A percentile compares a stretch with the other conserved stretches of the same genome.
Conservation (phyloP, 2,797 vertebrate species). For the Anableps anableps region DNA sequence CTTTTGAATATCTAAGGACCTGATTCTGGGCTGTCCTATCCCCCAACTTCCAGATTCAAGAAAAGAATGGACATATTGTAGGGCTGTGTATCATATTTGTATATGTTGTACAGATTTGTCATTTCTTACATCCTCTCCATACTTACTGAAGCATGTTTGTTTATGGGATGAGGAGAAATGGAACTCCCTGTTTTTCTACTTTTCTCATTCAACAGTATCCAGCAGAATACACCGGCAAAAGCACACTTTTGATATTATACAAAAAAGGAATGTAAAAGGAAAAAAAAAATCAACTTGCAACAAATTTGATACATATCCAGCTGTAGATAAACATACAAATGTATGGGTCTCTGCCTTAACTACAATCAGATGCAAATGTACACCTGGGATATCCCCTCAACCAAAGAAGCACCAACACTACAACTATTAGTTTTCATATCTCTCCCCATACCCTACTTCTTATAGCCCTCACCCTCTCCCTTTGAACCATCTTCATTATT, state of each 20-base stretch:
- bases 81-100: slow-evolving; percentile 82
- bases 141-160: slow-evolving; percentile 81
- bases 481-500: slow-evolving; percentile 55
- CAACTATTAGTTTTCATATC: slow-evolving; percentile 77
- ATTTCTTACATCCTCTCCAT: slow-evolving; percentile 75
- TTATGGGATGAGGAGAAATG: slow-evolving; percentile 77
- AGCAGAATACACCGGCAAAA: slow-evolving; percentile 38
- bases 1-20: slow-evolving; percentile 47
- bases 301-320: slow-evolving; percentile 69
- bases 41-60: slow-evolving; percentile 45
- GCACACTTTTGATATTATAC: slow-evolving; percentile 52
- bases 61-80: slow-evolving; percentile 67
- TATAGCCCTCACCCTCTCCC: slow-evolving; percentile 32
- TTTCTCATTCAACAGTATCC: slow-evolving; percentile 48
- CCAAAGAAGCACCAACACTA: slow-evolving; percentile 82
- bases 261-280: slow-evolving; percentile 66
- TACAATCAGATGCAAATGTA: slow-evolving; percentile 73
- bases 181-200: slow-evolving; percentile 68
- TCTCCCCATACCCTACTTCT: slow-evolving; percentile 76
- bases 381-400: slow-evolving; percentile 76
- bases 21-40: slow-evolving; percentile 57
- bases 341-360: slow-evolving; percentile 76
- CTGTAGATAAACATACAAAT: slow-evolving; percentile 64
- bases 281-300: slow-evolving; percentile 25
- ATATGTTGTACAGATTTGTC: slow-evolving; percentile 78